Evolutionary conservation across 2,888 invertebrate genomes (phyloP), one percentile per base, ranked within the genome.

Genomic region (Nymphalis polychloros): DNA sequence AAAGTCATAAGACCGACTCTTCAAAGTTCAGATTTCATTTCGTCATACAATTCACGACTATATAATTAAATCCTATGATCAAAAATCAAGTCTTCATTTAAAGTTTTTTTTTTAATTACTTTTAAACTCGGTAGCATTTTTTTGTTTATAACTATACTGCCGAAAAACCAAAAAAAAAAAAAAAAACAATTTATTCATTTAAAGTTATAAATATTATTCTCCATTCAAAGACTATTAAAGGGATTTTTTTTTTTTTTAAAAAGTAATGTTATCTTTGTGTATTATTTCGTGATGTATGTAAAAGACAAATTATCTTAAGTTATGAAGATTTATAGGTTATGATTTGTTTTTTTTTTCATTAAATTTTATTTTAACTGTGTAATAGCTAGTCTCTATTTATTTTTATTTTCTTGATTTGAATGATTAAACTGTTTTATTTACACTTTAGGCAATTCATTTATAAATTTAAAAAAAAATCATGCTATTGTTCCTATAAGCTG

Each of bases 241-340:
- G 41, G 13, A 41, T 41, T 3, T 41, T 41, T 41, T 41, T 41
- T 41, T 13, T 41, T 4, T 13, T 41, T 41, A 13, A 41, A 41
- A 41, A 4, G 2, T 0, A 41, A 41, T 13, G 13, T 13, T 41
- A 41, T 41, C 41, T 41, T 13, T 41, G 41, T 13, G 2, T 16
- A 63, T 63, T 63, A 55, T 55, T 31, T 55, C 19, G 63, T 63
- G 63, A 63, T 63, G 55, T 55, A 63, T 27, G 13, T 63, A 63
- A 63, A 63, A 63, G 63, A 63, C 63, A 63, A 57, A 41, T 19
- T 35, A 41, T 57, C 31, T 47, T 53, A 55, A 20, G 31, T 57
- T 57, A 13, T 57, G 19, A 6, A 53, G 27, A 53, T 20, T 8
- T 55, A 31, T 31, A 5, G 13, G 4, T 13, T 23, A 23, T 1